Conservation (phyloP, 2,797 vertebrate species). For the Neosilurus hyrtlii region DNA sequence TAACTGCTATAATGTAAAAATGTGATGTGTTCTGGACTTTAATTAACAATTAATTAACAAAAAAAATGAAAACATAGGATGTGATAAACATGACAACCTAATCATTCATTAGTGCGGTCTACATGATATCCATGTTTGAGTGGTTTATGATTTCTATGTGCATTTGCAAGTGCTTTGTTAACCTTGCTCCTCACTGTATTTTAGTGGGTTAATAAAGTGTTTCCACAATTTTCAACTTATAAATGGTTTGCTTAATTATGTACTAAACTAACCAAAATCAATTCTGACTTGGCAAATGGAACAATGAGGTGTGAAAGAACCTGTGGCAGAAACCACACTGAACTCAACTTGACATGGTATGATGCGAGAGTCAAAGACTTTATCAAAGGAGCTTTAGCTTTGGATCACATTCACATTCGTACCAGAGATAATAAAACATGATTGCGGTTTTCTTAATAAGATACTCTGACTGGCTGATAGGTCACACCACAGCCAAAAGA, state of each 20-base stretch:
- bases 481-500: background rate
- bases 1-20: background rate
- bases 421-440: background rate
- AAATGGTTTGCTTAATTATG: background rate
- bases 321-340: background rate
- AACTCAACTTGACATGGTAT: background rate
- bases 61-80: background rate
- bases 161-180: background rate
- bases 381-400: too few species aligned
- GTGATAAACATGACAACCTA: background rate
- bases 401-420: background rate
- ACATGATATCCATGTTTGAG: background rate
- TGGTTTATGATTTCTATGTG: background rate
- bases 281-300: background rate
- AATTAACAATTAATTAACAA: background rate
- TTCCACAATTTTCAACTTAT: background rate
- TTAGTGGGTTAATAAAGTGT: background rate
- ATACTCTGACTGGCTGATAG: background rate
- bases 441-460: background rate
- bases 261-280: background rate
- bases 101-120: background rate
- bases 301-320: background rate
- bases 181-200: background rate
- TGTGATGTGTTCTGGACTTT: background rate
- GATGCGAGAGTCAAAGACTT: background rate